Evolutionary conservation across 2,113 vertebrate genomes (phyloP).

Genomic region (Chlamydotis undulata): DNA sequence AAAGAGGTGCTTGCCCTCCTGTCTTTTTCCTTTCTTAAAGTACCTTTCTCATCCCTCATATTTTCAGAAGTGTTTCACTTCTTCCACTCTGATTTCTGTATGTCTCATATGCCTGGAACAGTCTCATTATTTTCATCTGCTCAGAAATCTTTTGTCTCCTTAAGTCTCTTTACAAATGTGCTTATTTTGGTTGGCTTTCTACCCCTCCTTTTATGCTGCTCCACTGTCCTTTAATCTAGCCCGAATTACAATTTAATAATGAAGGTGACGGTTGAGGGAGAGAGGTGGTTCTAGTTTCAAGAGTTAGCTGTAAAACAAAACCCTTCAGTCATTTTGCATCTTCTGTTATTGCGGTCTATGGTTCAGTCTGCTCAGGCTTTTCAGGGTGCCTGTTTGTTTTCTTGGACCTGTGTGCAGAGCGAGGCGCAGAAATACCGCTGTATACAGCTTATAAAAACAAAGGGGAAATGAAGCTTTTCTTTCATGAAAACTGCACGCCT

Average conservation of each 20-base stretch:
- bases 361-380: neutral
- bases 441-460: neutral
- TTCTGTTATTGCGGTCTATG: neutral
- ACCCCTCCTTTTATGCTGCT: conserved; percentile 17
- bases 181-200: conserved; percentile 43
- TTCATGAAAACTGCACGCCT: neutral
- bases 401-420: neutral
- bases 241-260: conserved; percentile 29
- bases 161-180: neutral
- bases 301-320: neutral
- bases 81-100: neutral
- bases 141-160: neutral
- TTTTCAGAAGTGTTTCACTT: neutral
- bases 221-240: conserved; percentile 43
- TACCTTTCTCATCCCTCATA: neutral
- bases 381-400: neutral
- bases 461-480: neutral
- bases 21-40: neutral
- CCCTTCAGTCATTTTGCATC: neutral
- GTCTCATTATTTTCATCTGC: neutral
- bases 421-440: neutral
- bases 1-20: neutral
- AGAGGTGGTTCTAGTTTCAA: neutral
- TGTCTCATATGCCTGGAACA: neutral
- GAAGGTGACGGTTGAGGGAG: neutral